Conservation (phyloP, 2,888 invertebrate species). For the Cataglyphis rosenhaueri region DNA sequence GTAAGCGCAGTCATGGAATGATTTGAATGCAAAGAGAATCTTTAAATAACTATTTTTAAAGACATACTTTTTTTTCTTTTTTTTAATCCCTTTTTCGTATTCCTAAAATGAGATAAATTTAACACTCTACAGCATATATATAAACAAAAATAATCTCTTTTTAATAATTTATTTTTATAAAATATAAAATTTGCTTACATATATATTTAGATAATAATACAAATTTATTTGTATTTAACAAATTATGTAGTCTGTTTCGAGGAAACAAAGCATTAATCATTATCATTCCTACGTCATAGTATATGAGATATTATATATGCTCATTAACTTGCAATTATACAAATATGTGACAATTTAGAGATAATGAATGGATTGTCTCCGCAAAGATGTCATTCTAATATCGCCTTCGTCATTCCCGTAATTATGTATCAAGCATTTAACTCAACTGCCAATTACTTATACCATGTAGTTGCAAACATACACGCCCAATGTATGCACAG, state of each 20-base stretch:
- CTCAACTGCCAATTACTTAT: conserved; percentile 11
- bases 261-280: conserved; percentile 7
- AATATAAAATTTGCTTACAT: background rate
- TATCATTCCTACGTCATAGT: background rate
- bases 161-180: background rate
- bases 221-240: background rate
- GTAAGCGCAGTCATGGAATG: conserved; percentile 68
- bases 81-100: conserved; percentile 59
- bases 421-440: conserved; percentile 18
- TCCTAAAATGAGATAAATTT: conserved; percentile 52
- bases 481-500: background rate
- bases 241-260: background rate
- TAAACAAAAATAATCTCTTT: background rate
- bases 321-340: conserved; percentile 11
- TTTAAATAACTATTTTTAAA: conserved; percentile 76
- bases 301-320: background rate
- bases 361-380: background rate
- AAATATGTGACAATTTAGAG: conserved; percentile 6
- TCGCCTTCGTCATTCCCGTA: conserved; percentile 22
- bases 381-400: conserved; percentile 34
- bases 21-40: conserved; percentile 73
- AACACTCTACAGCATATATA: background rate
- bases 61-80: conserved; percentile 52
- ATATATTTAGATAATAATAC: background rate
- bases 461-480: background rate